Conservation (phyloP, 2,113 vertebrate genomes). For the Pseudolaguvia tuberculata region DNA sequence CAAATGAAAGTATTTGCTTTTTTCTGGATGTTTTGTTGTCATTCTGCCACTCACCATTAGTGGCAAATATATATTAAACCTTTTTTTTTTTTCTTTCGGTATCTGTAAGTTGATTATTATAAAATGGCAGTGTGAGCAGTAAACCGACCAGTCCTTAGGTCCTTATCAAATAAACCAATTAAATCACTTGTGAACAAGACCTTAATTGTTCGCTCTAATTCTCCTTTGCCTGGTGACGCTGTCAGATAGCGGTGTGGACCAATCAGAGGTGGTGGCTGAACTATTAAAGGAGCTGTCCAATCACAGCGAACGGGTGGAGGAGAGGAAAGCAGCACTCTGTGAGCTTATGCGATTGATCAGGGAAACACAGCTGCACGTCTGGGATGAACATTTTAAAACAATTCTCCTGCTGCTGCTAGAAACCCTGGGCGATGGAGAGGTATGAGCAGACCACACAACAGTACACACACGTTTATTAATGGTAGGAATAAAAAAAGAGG, state of each 20-base stretch:
- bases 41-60: too few species aligned
- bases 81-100: too few species aligned
- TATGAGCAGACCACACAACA: constrained; percentile 54
- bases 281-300: constrained; percentile 88
- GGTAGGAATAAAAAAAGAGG: neutral
- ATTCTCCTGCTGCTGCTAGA: constrained; percentile 87
- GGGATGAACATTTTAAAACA: constrained; percentile 97
- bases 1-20: too few species aligned
- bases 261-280: constrained; percentile 83
- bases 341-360: constrained; percentile 87
- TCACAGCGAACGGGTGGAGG: constrained; percentile 82
- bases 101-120: too few species aligned
- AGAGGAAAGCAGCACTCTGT: constrained; percentile 81
- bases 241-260: constrained; percentile 80
- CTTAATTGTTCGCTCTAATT: neutral
- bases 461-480: neutral
- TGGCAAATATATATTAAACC: too few species aligned
- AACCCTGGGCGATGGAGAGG: constrained; percentile 89
- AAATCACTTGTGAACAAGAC: too few species aligned
- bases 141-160: too few species aligned
- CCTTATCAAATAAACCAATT: too few species aligned
- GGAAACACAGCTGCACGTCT: constrained; percentile 78
- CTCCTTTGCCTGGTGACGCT: constrained; percentile 40
- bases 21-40: too few species aligned
- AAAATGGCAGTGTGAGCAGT: too few species aligned